Conservation (phyloP, 2,797 vertebrate species). For the Vespertilio murinus region DNA sequence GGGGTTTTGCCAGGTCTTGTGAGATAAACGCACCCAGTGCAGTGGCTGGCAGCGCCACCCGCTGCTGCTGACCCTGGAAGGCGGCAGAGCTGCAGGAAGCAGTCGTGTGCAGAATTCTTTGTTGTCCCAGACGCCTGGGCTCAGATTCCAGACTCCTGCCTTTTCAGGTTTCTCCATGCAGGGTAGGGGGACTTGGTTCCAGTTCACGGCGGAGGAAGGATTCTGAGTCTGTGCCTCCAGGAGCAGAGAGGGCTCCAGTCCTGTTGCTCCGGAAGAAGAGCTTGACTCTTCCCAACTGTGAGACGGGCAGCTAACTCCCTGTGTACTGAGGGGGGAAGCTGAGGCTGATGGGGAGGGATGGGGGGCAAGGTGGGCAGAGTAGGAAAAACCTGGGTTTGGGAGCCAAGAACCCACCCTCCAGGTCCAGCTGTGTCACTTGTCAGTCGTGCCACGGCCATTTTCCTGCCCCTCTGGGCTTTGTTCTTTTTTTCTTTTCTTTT, state of each 20-base stretch:
- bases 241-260: not conserved
- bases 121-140: not conserved
- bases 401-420: fast-evolving
- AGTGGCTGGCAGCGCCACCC: not conserved
- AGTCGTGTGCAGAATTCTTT: not conserved
- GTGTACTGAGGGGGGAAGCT: not conserved
- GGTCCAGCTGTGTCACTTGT: not conserved
- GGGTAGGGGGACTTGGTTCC: not conserved
- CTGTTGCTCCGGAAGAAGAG: not conserved
- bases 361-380: not conserved
- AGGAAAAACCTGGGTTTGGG: not conserved
- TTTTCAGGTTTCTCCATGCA: not conserved
- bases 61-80: not conserved
- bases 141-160: not conserved
- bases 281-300: not conserved
- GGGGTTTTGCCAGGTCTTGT: not conserved
- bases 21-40: not conserved
- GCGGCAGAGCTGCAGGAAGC: not conserved
- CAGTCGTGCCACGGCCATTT: not conserved
- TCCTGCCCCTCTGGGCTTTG: not conserved
- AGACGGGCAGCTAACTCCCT: not conserved
- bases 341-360: not conserved
- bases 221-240: not conserved
- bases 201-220: not conserved
- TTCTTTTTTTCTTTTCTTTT: not conserved